These are phyloP conservation scores for Augiades crinisus DNA, from an alignment of 2,888 invertebrate species.

Conservation along the genomic window DNA sequence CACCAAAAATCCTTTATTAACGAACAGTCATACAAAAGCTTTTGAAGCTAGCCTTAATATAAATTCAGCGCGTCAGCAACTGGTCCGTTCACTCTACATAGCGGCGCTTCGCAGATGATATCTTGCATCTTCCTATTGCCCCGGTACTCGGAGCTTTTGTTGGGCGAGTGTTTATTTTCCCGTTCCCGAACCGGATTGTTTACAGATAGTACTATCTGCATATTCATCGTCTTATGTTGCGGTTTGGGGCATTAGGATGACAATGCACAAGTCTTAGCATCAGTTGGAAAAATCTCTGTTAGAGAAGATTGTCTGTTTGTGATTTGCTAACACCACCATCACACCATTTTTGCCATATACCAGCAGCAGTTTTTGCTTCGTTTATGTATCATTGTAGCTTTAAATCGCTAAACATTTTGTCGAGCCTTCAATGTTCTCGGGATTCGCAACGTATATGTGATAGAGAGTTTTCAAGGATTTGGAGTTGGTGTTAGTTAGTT, in stretches of 20 bases:
- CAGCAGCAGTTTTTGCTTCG: too few relatives aligned
- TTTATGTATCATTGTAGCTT: too few relatives aligned
- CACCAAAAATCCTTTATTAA: neutral
- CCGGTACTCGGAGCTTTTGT: conserved; percentile 33
- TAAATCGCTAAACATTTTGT: too few relatives aligned
- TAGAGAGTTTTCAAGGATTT: too few relatives aligned
- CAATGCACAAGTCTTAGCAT: too few relatives aligned
- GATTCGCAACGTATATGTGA: too few relatives aligned
- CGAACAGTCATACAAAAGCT: neutral
- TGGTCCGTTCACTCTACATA: conserved; percentile 26
- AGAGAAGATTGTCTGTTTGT: too few relatives aligned
- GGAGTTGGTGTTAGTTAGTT: too few relatives aligned
- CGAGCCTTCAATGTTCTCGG: too few relatives aligned
- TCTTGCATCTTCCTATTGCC: conserved; percentile 40
- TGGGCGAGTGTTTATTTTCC: conserved; percentile 27
- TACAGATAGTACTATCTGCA: conserved; percentile 8
- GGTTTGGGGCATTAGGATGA: conserved; percentile 3
- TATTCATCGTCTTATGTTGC: conserved; percentile 4
- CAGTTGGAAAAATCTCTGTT: too few relatives aligned
- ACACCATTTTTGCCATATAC: too few relatives aligned
- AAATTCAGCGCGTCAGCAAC: conserved; percentile 32
- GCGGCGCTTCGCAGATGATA: conserved; percentile 42
- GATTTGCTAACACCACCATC: too few relatives aligned
- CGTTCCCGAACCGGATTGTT: conserved; percentile 23
- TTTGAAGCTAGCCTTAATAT: neutral